A percentile compares a stretch with the other conserved stretches of the same genome.
These are phyloP conservation scores for Clupea harengus DNA, from an alignment of 2,113 vertebrate genomes.

Conservation along the genomic window DNA sequence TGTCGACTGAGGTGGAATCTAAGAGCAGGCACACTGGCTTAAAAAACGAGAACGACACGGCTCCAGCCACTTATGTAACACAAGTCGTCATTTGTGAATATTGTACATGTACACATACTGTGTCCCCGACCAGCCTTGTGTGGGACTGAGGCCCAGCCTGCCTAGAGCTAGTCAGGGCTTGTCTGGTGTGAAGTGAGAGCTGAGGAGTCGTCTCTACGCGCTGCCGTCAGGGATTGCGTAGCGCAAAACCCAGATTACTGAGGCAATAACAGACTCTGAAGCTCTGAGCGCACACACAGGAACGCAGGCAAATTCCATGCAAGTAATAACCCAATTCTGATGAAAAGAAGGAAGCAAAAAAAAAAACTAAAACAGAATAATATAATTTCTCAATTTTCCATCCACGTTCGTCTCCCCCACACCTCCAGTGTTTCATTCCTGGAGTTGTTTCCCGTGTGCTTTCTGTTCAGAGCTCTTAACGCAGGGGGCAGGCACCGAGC, in stretches of 20 bases:
- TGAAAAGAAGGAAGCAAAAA: not conserved
- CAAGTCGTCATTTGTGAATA: too few relatives aligned
- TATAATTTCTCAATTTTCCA: not conserved
- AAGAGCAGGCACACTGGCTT: too few relatives aligned
- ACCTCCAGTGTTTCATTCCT: not conserved
- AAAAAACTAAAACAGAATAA: not conserved
- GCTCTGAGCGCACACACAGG: not conserved
- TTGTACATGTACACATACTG: too few relatives aligned
- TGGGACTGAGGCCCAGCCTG: not conserved
- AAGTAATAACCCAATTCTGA: not conserved
- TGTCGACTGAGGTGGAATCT: too few relatives aligned
- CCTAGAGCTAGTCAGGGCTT: not conserved
- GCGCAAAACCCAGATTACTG: not conserved
- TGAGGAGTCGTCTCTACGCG: not conserved
- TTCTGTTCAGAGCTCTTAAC: conserved; percentile 11
- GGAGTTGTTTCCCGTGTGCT: not conserved
- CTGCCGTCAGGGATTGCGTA: not conserved
- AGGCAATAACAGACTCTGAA: not conserved
- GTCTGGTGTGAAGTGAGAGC: not conserved
- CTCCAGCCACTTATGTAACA: too few relatives aligned
- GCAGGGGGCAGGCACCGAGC: not conserved
- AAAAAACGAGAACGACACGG: too few relatives aligned
- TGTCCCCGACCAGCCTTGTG: too few relatives aligned
- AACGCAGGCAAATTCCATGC: not conserved
- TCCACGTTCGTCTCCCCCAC: not conserved